phyloP scores from a whole-genome alignment of 2,888 invertebrate species.

The Sphaeridia pumilis region DNA sequence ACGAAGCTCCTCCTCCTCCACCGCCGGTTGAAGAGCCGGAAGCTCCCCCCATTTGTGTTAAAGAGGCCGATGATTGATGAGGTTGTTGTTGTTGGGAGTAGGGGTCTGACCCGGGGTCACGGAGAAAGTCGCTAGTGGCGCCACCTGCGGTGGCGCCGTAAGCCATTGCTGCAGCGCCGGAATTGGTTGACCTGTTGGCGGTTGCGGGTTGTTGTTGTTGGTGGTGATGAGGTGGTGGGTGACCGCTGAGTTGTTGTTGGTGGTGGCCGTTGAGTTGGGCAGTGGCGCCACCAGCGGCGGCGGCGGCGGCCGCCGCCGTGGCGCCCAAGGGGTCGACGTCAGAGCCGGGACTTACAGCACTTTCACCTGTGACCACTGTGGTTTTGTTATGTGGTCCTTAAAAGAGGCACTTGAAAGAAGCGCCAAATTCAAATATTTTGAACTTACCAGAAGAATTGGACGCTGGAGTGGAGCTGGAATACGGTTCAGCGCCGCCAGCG shows the following conservation, averaged over 20 bases:
- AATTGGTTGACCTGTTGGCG: constrained; percentile 37
- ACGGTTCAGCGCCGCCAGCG: constrained; percentile 22
- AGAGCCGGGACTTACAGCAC: constrained; percentile 33
- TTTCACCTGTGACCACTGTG: constrained; percentile 33
- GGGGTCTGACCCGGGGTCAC: constrained; percentile 20
- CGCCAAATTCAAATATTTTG: not conserved
- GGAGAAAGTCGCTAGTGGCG: constrained; percentile 48
- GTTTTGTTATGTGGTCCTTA: constrained; percentile 1
- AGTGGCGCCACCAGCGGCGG: not conserved
- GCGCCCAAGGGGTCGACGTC: constrained; percentile 35
- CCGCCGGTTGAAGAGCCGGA: not conserved
- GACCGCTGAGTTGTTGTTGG: not conserved
- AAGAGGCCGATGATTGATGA: not conserved
- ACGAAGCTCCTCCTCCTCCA: not conserved
- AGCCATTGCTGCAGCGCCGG: constrained; percentile 45
- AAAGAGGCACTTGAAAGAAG: not conserved
- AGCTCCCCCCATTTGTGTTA: not conserved
- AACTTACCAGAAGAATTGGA: constrained; percentile 33
- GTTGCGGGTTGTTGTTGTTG: constrained; percentile 5
- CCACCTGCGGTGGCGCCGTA: constrained; percentile 61
- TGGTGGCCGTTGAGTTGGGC: constrained; percentile 15
- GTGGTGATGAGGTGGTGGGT: constrained; percentile 7
- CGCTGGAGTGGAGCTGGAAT: constrained; percentile 30
- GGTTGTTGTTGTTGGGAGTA: constrained; percentile 13
- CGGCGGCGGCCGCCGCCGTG: constrained; percentile 6